Base-by-base conservation (phyloP, 2,113 vertebrate genomes). In the Nothoprocta perdicaria region DNA sequence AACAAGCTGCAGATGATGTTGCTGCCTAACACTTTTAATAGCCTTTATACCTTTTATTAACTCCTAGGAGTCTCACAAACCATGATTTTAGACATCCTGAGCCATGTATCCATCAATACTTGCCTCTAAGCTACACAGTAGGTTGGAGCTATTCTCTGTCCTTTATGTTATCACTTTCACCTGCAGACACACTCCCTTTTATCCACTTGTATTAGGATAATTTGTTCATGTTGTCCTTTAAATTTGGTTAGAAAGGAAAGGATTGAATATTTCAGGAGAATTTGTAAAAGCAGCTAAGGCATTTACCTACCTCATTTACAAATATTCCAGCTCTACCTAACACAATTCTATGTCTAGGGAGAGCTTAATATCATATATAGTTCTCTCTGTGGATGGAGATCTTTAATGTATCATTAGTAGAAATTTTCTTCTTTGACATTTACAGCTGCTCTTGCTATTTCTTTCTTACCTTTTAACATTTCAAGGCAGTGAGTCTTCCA, bases 371-470 rank as follows among this genome's bases (percentile, higher is more conserved):
- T 68, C 88, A 57, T 26, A 52, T 6, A 17, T 21, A 24, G 46
- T 67, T 83, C 65, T 90, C 68, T 78, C 62, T 19, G 45, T 84
- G 85, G 74, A 79, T 91, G 31, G 6, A 40, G n/a, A 76, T 91
- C 65, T 92, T 87, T 69, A 86, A 31, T 55, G 33, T 80, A 60
- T 84, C 61, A 13, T n/a, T 84, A 67, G 46, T 19, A 67, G 46
- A 17, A 79, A 77, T 45, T 61, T 16, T 63, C 38, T 83, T 63
- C 9, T 11, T 61, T 94, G 92, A 83, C 80, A 87, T 92, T 92
- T 87, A 62, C 74, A 72, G 67, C 58, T 88, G 72, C 53, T 31
- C 43, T 89, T 95, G 75, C 77, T 73, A 67, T 94, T 95, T 94
- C 82, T 93, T 95, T 94, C 77, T 77, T 92, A 46, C 62, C 63